Conservation (phyloP, 2,797 vertebrate genomes). For the Neomorphus geoffroyi region DNA sequence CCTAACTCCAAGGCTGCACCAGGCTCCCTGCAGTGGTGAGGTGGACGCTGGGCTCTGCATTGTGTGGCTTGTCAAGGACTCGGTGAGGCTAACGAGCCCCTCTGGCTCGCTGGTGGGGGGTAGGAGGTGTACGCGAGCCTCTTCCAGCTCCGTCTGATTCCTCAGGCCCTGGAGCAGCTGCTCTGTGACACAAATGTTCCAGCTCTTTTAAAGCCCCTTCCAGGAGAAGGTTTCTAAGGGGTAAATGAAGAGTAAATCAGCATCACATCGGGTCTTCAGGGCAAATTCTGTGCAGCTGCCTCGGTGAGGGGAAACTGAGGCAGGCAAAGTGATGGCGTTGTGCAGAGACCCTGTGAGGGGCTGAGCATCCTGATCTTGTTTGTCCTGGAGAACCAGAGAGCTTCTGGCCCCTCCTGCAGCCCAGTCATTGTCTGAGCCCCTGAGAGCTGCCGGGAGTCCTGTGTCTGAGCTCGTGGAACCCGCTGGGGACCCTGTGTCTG, state of each 20-base stretch:
- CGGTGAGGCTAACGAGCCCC: accelerated
- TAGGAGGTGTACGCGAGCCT: accelerated
- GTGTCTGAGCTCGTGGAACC: not conserved
- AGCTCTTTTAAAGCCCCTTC: not conserved
- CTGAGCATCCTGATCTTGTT: not conserved
- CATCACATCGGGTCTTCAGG: accelerated
- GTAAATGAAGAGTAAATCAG: not conserved
- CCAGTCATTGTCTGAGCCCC: accelerated
- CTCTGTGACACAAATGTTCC: not conserved
- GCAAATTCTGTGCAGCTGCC: not conserved
- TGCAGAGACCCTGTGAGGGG: accelerated
- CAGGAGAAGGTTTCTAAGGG: not conserved
- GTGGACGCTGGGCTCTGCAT: not conserved
- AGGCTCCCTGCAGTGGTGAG: not conserved
- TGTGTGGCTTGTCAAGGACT: not conserved
- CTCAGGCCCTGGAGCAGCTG: not conserved
- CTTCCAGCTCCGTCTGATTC: not conserved
- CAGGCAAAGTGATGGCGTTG: accelerated
- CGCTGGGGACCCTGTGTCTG: no score
- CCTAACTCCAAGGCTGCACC: not conserved
- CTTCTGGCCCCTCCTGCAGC: not conserved
- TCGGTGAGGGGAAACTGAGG: not conserved
- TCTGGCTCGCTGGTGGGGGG: not conserved
- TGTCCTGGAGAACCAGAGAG: accelerated
- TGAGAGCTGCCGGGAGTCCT: not conserved